Percentiles rank a stretch among this genome's conserved stretches.
phyloP scores from a whole-genome alignment of 2,888 invertebrate species.

The Mythimna lalbum region DNA sequence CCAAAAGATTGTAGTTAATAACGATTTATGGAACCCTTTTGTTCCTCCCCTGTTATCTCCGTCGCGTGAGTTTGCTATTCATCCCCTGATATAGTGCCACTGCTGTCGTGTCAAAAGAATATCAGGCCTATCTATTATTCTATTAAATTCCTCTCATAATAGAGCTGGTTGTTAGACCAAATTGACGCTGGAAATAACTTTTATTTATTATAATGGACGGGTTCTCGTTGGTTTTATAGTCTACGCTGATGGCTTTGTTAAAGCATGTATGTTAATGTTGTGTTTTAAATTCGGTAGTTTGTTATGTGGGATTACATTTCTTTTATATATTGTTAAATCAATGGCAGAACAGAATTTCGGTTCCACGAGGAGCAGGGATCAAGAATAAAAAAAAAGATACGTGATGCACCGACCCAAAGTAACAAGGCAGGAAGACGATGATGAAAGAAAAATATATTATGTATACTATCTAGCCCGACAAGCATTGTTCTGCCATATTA shows the following conservation, averaged over 20 bases:
- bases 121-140: slow-evolving; percentile 71
- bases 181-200: slow-evolving; percentile 23
- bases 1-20: slow-evolving; percentile 84
- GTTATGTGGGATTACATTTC: background rate
- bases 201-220: slow-evolving; percentile 20
- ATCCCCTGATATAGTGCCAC: slow-evolving; percentile 84
- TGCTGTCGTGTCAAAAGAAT: slow-evolving; percentile 79
- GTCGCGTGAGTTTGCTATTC: slow-evolving; percentile 83
- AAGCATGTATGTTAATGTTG: slow-evolving; percentile 22
- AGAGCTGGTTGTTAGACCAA: slow-evolving; percentile 6
- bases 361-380: too few species aligned
- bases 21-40: slow-evolving; percentile 89
- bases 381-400: too few species aligned
- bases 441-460: too few species aligned
- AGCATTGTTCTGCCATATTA: too few species aligned
- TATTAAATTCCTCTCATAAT: slow-evolving; percentile 44
- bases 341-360: too few species aligned
- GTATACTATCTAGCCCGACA: too few species aligned
- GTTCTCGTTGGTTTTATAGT: slow-evolving; percentile 38
- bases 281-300: slow-evolving; percentile 18
- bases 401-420: too few species aligned
- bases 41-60: slow-evolving; percentile 87
- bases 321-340: too few species aligned
- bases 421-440: too few species aligned
- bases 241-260: slow-evolving; percentile 19